phyloP scores from a whole-genome alignment of 1,140 invertebrate species.

The Idris sp. region DNA sequence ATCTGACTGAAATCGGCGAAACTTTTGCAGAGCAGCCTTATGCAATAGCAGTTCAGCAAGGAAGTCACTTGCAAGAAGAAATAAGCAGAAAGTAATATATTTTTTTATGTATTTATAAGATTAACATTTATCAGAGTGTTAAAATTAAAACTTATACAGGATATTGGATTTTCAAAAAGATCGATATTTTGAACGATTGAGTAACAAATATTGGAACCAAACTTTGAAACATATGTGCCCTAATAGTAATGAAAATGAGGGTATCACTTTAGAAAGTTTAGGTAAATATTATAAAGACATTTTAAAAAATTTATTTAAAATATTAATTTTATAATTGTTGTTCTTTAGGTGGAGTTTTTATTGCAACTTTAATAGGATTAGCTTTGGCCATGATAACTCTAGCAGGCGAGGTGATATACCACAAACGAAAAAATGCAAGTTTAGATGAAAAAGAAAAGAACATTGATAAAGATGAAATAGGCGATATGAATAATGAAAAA shows the following conservation, averaged over 20 bases:
- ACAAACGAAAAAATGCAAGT: slow-evolving; percentile 79
- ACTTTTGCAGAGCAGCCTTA: slow-evolving; percentile 93
- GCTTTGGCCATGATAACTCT: slow-evolving; percentile 89
- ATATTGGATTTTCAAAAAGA: slow-evolving; percentile 91
- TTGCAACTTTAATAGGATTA: slow-evolving; percentile 90
- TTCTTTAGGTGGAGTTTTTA: slow-evolving; percentile 88
- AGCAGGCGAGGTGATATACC: slow-evolving; percentile 88
- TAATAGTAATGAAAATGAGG: slow-evolving; percentile 88
- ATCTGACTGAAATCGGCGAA: slow-evolving; percentile 91
- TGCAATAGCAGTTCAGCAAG: slow-evolving; percentile 91
- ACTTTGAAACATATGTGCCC: slow-evolving; percentile 83
- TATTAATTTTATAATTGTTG: slow-evolving; percentile 1
- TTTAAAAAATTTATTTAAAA: too few species aligned
- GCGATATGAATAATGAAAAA: slow-evolving; percentile 64
- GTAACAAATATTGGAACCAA: slow-evolving; percentile 90
- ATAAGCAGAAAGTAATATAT: slow-evolving; percentile 82
- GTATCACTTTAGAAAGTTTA: slow-evolving; percentile 91
- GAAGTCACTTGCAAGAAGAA: slow-evolving; percentile 89
- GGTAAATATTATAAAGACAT: slow-evolving; percentile 71
- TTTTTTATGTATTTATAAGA: slow-evolving; percentile 2
- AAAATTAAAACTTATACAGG: too few species aligned
- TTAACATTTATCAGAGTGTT: too few species aligned
- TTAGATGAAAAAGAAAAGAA: slow-evolving; percentile 71
- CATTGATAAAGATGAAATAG: slow-evolving; percentile 60
- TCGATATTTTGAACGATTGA: slow-evolving; percentile 87